Base-by-base conservation (phyloP, 2,888 invertebrate genomes). In the Drosophila tripunctata region DNA sequence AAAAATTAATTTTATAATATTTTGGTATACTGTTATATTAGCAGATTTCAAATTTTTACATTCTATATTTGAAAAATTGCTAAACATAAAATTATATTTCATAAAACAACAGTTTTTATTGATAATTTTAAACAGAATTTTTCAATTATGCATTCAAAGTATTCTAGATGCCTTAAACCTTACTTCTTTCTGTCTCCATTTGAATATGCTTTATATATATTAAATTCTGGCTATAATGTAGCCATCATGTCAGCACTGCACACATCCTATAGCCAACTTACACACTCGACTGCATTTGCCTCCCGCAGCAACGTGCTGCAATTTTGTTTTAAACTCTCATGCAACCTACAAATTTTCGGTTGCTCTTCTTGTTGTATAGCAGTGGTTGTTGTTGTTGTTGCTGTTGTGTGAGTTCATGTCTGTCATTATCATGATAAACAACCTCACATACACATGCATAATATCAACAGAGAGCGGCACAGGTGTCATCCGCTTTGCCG, bases 401-500 rank as follows among this genome's bases (percentile, higher is more conserved):
- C 10, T 31, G 38, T 31, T 31, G 54, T 62, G 22, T 44, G 66
- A 64, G 56, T 55, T 50, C 58, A 68, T 47, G 60, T 43, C 67
- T 51, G 67, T 78, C 66, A 87, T 83, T 87, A 87, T 85, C 72
- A 51, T 67, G 82, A 87, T 81, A 65, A 80, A 75, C 85, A 81
- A 70, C 66, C 22, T 56, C 27, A 10, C 14, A 52, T 27, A 51
- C 19, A 35, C 6, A 38, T 24, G 22, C 22, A 14, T 47, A 14
- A n/a, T n/a, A n/a, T n/a, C 41, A 15, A 19, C 17, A 10, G 12
- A 15, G 17, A 33, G 12, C 35, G 40, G 43, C 61, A 86, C 84
- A 88, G 88, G 87, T 84, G 83, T 86, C 88, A 83, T 84, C 88
- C 80, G 83, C 79, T 85, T 60, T 74, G 65, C 54, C 48, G 4